These are phyloP conservation scores for Ammodytes marinus DNA, from an alignment of 2,113 vertebrate genomes.

Conservation along the genomic window DNA sequence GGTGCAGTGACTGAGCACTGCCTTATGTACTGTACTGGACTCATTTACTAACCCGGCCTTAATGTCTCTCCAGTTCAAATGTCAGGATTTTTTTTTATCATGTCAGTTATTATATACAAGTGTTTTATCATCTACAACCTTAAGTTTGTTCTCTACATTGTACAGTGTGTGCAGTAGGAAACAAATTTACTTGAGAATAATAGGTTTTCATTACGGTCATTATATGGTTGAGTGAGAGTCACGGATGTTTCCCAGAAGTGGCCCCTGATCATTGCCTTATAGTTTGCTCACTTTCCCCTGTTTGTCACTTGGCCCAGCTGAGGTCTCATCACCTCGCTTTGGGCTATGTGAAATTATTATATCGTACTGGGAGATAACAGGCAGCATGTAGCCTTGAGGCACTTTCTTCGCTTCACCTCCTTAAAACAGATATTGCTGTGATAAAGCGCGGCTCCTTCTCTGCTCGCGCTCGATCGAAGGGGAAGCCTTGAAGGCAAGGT, in stretches of 20 bases:
- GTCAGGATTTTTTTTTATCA: no score
- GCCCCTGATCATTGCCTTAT: conserved; percentile 60
- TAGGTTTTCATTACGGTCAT: conserved; percentile 63
- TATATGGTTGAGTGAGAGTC: conserved; percentile 57
- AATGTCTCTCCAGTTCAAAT: background rate
- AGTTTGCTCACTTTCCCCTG: conserved; percentile 71
- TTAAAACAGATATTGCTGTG: conserved; percentile 79
- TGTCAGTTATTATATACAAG: conserved; percentile 22
- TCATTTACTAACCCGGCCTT: background rate
- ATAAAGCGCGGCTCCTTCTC: conserved; percentile 72
- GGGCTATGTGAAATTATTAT: conserved; percentile 80
- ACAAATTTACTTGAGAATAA: conserved; percentile 35
- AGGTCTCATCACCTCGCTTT: conserved; percentile 71
- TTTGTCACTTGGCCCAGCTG: conserved; percentile 68
- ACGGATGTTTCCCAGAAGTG: conserved; percentile 58
- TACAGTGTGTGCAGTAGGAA: background rate
- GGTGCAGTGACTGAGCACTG: conserved; percentile 29
- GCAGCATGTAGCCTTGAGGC: conserved; percentile 81
- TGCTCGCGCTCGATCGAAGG: conserved; percentile 64
- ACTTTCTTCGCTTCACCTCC: conserved; percentile 72
- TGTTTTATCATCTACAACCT: conserved; percentile 3
- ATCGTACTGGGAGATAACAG: conserved; percentile 79
- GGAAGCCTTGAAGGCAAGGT: conserved; percentile 77
- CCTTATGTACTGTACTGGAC: conserved; percentile 14
- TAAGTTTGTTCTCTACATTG: conserved; percentile 8